Percentiles rank a stretch among this genome's conserved stretches.
phyloP scores from a whole-genome alignment of 1,140 invertebrate genomes.

The Vanessa atalanta region DNA sequence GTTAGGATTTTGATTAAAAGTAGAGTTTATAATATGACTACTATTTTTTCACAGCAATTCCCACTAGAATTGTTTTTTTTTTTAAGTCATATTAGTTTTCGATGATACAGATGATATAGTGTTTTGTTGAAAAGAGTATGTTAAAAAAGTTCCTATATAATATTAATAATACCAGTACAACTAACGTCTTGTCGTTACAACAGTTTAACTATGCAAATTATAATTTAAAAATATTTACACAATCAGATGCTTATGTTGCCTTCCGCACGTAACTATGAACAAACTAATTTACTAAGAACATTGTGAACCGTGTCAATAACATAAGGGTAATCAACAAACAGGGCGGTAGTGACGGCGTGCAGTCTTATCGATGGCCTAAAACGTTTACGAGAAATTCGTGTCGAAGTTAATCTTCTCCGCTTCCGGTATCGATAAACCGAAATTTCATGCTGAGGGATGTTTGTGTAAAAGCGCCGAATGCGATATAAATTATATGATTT shows the following conservation, averaged over 20 bases:
- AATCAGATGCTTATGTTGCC: neutral
- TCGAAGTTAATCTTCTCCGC: slow-evolving; percentile 68
- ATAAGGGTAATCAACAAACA: slow-evolving; percentile 34
- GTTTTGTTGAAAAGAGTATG: too few relatives aligned
- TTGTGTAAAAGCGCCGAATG: slow-evolving; percentile 17
- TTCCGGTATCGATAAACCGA: slow-evolving; percentile 73
- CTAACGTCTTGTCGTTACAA: too few relatives aligned
- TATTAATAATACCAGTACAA: too few relatives aligned
- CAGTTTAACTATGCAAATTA: too few relatives aligned
- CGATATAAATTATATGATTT: slow-evolving; percentile 22
- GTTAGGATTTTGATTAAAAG: too few relatives aligned
- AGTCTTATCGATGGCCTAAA: slow-evolving; percentile 65
- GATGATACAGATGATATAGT: too few relatives aligned
- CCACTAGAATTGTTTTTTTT: too few relatives aligned
- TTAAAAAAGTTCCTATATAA: too few relatives aligned
- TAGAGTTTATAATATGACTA: too few relatives aligned
- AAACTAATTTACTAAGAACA: slow-evolving; percentile 36
- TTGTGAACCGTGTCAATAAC: slow-evolving; percentile 25
- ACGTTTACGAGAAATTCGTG: slow-evolving; percentile 75
- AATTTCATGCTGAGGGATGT: slow-evolving; percentile 47
- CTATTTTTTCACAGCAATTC: too few relatives aligned
- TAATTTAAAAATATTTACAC: neutral
- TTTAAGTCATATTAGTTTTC: too few relatives aligned
- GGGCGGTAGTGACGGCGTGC: slow-evolving; percentile 45
- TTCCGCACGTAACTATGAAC: slow-evolving; percentile 11